Percentiles rank a stretch among this genome's conserved stretches.
These are phyloP conservation scores for Melipona beecheii DNA, from an alignment of 2,888 invertebrate species.

Conservation along the genomic window DNA sequence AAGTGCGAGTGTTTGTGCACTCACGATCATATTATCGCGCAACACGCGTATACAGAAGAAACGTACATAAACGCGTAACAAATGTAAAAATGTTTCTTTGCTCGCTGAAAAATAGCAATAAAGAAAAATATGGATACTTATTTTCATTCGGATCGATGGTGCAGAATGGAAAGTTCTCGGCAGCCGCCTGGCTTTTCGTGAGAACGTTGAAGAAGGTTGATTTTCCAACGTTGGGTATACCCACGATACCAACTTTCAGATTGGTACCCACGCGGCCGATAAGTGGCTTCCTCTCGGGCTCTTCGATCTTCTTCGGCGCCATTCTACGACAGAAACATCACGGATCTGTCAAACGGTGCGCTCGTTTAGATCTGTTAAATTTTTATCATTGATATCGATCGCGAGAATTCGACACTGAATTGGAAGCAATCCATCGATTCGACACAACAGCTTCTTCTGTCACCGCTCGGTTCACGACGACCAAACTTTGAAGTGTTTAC, in stretches of 20 bases:
- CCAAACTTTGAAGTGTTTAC: neutral
- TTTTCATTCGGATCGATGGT: constrained; percentile 99
- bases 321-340: constrained; percentile 82
- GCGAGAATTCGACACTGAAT: neutral
- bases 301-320: constrained; percentile 96
- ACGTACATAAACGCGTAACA: too few species aligned
- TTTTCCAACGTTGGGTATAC: constrained; percentile 99
- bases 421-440: neutral
- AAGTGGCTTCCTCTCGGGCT: constrained; percentile 94
- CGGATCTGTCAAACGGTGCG: constrained; percentile 7
- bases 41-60: too few species aligned
- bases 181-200: constrained; percentile 98
- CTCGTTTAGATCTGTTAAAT: neutral
- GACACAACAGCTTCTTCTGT: too few species aligned
- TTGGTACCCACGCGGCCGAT: constrained; percentile 98
- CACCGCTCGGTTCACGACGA: neutral
- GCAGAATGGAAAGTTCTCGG: constrained; percentile 99
- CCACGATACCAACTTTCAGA: constrained; percentile 97
- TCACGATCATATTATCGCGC: too few species aligned
- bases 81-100: neutral
- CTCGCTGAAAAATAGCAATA: neutral
- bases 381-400: neutral
- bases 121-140: constrained; percentile 89
- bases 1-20: too few species aligned
- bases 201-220: constrained; percentile 99